Base-by-base conservation (phyloP, 1,140 invertebrate species). In the Drosophila kanapiae region DNA sequence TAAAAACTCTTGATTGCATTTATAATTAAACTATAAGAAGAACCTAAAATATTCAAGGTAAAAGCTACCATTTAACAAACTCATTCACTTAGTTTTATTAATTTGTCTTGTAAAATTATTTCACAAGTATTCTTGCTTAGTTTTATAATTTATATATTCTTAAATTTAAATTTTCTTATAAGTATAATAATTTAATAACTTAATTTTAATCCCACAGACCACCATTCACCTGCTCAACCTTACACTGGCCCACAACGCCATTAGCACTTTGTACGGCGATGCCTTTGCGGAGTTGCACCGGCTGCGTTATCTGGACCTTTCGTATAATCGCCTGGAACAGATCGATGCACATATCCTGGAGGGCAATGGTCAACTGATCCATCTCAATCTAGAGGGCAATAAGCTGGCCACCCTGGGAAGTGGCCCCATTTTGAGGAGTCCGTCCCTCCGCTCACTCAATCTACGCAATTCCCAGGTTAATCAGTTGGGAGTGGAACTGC, bases 311-410 rank as follows among this genome's bases (percentile, higher is more conserved):
- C 23, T 93, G 31, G 91, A 92, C 75, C 78, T 93, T 11, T 92
- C 92, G 7, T 80, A 91, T 40, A 93, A 93, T 70, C 90, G 92
- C 13, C 35, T 93, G 40, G 92, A 93, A 62, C 79, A 81, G 33
- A 37, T 93, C 6, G 92, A 93, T 48, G 80, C 83, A 18, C 71
- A 91, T 43, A 53, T 93, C 16, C 77, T 93, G 48, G 91, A 92
- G 35, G 42, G 75, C 0, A 92, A 92, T 54, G 9, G 48, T 9
- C 70, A 82, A 48, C 47, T 93, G 9, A 49, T 67, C 0, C 59
- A 78, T 9, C 63, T 93, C 7, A 91, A 90, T 70, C 79, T 93
- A 23, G 87, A 81, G 38, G 90, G 84, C 40, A 93, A 93, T 43
- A 93, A 93, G 35, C 71, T 92, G 63, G 70, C 85, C 6, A 74